These are phyloP conservation scores for Macrosiphum euphorbiae DNA, from an alignment of 2,888 invertebrate genomes.

Conservation along the genomic window DNA sequence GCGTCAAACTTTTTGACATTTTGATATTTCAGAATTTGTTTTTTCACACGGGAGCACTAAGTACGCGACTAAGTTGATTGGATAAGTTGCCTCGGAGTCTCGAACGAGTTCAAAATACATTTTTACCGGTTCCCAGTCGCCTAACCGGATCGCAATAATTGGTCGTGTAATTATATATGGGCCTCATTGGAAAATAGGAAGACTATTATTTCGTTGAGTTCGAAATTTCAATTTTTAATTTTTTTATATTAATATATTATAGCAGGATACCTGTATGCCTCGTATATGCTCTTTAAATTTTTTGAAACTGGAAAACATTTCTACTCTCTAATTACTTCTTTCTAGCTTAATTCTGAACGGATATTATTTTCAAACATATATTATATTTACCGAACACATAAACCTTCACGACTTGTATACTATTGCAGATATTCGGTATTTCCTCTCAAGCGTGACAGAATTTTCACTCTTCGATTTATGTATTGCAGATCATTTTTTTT, in stretches of 20 bases:
- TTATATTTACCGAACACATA: not conserved
- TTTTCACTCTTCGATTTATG: not conserved
- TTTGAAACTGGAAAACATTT: not conserved
- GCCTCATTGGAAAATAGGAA: not conserved
- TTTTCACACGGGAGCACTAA: not conserved
- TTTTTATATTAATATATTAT: not conserved
- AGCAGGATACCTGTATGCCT: not conserved
- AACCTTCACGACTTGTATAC: not conserved
- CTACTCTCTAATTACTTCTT: not conserved
- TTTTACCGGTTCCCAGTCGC: not conserved
- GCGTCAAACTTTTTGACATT: not conserved
- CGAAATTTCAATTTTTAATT: not conserved
- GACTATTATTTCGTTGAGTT: not conserved
- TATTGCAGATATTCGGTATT: not conserved
- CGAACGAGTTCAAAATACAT: not conserved
- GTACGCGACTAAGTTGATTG: not conserved
- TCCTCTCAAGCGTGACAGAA: not conserved
- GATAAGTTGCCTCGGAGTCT: not conserved
- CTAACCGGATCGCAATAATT: not conserved
- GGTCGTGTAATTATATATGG: not conserved
- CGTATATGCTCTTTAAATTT: not conserved
- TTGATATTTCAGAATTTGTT: not conserved
- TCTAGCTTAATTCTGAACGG: not conserved
- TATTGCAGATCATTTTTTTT: not conserved
- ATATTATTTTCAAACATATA: not conserved